Evolutionary conservation across 2,113 vertebrate genomes (phyloP).

Genomic region (Agapornis roseicollis): DNA sequence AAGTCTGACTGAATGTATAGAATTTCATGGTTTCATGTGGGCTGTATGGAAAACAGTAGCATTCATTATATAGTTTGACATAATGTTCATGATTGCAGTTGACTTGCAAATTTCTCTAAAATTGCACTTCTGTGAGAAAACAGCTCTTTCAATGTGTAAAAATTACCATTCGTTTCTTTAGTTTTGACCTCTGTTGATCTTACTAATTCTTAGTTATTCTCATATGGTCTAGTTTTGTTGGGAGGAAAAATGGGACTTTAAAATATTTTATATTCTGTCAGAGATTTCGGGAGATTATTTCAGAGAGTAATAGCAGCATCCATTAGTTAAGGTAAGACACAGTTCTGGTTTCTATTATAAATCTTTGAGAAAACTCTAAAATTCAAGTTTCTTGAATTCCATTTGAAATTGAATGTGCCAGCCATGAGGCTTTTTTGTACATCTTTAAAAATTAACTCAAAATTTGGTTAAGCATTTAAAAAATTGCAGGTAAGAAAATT

Average conservation of each 20-base stretch:
- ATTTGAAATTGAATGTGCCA: not conserved
- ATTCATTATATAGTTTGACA: conserved; percentile 51
- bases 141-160: conserved; percentile 44
- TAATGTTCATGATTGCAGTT: conserved; percentile 41
- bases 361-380: not conserved
- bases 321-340: not conserved
- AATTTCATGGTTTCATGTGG: conserved; percentile 39
- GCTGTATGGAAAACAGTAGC: conserved; percentile 37
- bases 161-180: conserved; percentile 4
- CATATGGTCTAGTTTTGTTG: not conserved
- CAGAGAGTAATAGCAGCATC: not conserved
- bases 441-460: not conserved
- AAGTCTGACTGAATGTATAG: conserved; percentile 30
- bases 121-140: conserved; percentile 55
- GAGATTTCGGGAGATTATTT: not conserved
- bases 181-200: conserved; percentile 24
- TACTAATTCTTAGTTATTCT: conserved; percentile 20
- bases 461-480: not conserved
- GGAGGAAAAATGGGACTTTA: not conserved
- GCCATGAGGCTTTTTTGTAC: not conserved
- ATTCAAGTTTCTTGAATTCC: not conserved
- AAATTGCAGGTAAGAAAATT: not conserved
- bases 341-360: not conserved
- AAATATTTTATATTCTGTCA: not conserved
- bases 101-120: conserved; percentile 55